Base-by-base conservation (phyloP, 2,888 invertebrate species). In the Leucozona laternaria region DNA sequence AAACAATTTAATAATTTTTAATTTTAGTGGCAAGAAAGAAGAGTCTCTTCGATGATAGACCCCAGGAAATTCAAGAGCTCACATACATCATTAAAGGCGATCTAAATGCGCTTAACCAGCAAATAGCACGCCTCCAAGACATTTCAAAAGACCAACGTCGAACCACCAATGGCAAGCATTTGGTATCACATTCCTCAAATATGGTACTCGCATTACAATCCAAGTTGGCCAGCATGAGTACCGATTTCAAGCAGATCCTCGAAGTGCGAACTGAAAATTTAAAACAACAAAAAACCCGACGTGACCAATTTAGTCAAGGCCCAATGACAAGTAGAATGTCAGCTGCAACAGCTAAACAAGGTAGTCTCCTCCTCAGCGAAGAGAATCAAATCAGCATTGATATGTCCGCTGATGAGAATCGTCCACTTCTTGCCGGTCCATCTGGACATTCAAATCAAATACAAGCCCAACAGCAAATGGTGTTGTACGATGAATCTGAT, bases 61-160 rank as follows among this genome's bases (percentile, higher is more conserved):
- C 98, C 40, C 95, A 96, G 72, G 99, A 99, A 94, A 98, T 99
- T 80, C 98, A 99, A 92, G 98, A 99, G 92, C 93, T 99, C 78
- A 99, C 99, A 1, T 98, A 97, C 90, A 98, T 99, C 79, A 98
- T 99, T 79, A 99, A 99, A 93, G 97, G 98, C 88, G 99, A 99
- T 92, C 94, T 99, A 87, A 96, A 96, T 91, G 97, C 97, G 89
- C 94, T 99, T 88, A 99, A 99, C 93, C 97, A 98, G 91, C 98
- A 99, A 93, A 99, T 99, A 90, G 98, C 98, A n/a, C 95, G 96
- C 90, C 93, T 97, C 58, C 97, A 97, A 90, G 96, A 97, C 90
- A 95, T 97, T 91, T 96, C 97, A 0, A 95, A 95, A 90, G 95
- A 95, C 79, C 96, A 97, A 90, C 93, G 95, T 88, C 94, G 95